Evolutionary conservation across 2,888 invertebrate genomes (phyloP).

Genomic region (Drosophila mayaguana): DNA sequence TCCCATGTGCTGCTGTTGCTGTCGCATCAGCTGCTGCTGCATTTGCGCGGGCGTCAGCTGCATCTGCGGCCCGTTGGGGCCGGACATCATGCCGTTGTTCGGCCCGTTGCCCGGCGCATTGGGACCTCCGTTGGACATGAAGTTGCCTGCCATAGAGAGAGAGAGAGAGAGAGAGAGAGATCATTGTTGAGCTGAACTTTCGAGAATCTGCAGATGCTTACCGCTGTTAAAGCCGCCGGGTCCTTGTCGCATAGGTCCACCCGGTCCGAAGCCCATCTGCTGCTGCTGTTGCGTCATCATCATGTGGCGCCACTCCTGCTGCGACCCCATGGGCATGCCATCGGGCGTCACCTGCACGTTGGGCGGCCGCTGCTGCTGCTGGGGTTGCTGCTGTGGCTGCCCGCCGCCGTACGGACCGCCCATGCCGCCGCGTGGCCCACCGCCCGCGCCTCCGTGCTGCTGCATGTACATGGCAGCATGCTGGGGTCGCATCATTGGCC

Average conservation of each 20-base stretch:
- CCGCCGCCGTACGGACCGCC: constrained; percentile 72
- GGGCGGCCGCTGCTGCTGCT: constrained; percentile 87
- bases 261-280: constrained; percentile 79
- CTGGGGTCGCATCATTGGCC: constrained; percentile 90
- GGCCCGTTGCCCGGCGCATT: constrained; percentile 63
- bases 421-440: constrained; percentile 78
- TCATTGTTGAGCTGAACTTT: background rate
- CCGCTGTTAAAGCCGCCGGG: constrained; percentile 83
- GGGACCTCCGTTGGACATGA: constrained; percentile 81
- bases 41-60: constrained; percentile 86
- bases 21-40: constrained; percentile 85
- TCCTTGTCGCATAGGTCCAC: constrained; percentile 83
- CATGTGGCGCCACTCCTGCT: constrained; percentile 85
- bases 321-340: constrained; percentile 86
- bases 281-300: constrained; percentile 86
- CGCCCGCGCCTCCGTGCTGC: constrained; percentile 83
- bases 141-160: constrained; percentile 69
- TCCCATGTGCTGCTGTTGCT: constrained; percentile 83
- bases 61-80: constrained; percentile 82
- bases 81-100: constrained; percentile 71
- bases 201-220: constrained; percentile 36
- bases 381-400: constrained; percentile 68
- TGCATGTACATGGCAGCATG: constrained; percentile 87
- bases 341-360: constrained; percentile 87
- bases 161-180: background rate